Percentiles rank a stretch among this genome's conserved stretches.
Conservation (phyloP, 2,888 invertebrate species). For the Dynastes tityus region DNA sequence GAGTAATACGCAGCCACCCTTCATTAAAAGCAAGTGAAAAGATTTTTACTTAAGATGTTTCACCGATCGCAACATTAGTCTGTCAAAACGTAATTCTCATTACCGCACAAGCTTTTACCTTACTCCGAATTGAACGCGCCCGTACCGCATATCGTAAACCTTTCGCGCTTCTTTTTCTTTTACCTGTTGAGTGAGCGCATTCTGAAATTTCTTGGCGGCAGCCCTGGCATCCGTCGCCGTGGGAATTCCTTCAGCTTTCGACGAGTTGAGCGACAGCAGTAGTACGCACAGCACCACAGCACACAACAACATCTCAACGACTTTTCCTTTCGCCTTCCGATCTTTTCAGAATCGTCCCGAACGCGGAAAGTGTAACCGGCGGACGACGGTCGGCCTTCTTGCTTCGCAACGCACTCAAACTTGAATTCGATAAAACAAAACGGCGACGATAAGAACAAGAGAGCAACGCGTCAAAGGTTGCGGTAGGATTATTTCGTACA, state of each 20-base stretch:
- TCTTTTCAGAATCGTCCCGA: slow-evolving; percentile 11
- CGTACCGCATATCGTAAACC: background rate
- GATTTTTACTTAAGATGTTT: too few relatives aligned
- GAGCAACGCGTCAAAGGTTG: slow-evolving; percentile 50
- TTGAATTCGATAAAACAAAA: slow-evolving; percentile 10
- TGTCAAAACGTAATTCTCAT: too few relatives aligned
- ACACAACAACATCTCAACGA: slow-evolving; percentile 31
- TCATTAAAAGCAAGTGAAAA: too few relatives aligned
- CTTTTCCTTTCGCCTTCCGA: background rate
- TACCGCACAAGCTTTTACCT: too few relatives aligned
- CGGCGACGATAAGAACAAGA: background rate
- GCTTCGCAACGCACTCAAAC: background rate
- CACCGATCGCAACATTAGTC: too few relatives aligned
- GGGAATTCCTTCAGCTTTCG: slow-evolving; percentile 42
- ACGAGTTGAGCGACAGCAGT: slow-evolving; percentile 42
- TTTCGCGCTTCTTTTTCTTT: slow-evolving; percentile 23
- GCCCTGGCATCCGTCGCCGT: slow-evolving; percentile 47
- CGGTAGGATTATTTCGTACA: slow-evolving; percentile 49
- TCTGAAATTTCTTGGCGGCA: slow-evolving; percentile 52
- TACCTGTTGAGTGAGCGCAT: slow-evolving; percentile 51
- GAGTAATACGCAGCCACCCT: too few relatives aligned
- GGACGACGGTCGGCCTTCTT: slow-evolving; percentile 6
- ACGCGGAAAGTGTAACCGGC: background rate
- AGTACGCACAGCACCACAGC: slow-evolving; percentile 38
- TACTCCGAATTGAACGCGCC: too few relatives aligned